Percentiles rank a stretch among this genome's conserved stretches.
These are phyloP conservation scores for Hafferia zeledoni DNA, from an alignment of 2,797 vertebrate species.

Conservation along the genomic window DNA sequence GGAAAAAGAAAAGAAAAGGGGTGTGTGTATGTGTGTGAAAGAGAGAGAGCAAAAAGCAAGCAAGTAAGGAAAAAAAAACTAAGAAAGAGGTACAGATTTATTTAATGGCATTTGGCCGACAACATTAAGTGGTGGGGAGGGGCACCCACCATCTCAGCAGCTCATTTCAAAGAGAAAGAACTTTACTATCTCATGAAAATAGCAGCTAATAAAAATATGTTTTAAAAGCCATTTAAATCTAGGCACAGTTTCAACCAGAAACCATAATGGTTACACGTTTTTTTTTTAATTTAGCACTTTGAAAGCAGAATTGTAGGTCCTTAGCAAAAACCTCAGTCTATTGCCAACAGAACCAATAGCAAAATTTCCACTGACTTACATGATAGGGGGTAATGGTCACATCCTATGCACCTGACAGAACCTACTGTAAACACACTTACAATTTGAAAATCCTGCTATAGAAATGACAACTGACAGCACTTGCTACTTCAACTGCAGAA, in stretches of 20 bases:
- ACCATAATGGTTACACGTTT: not conserved
- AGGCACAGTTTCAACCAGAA: not conserved
- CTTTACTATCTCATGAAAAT: not conserved
- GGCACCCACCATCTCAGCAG: not conserved
- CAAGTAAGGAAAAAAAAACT: too few relatives aligned
- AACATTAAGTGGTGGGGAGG: accelerated
- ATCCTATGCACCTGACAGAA: not conserved
- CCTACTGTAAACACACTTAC: not conserved
- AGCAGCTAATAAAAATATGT: not conserved
- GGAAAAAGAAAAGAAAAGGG: not conserved
- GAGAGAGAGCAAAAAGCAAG: not conserved
- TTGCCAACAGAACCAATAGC: not conserved
- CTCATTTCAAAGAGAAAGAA: not conserved
- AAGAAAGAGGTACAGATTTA: not conserved
- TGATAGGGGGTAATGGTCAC: not conserved
- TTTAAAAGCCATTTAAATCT: not conserved
- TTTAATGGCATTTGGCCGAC: not conserved
- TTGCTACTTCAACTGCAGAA: not conserved
- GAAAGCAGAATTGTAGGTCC: not conserved
- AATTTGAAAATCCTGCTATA: not conserved
- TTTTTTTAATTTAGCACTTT: not conserved
- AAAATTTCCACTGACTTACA: not conserved
- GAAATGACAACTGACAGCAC: not conserved
- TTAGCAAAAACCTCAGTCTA: not conserved
- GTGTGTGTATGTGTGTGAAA: accelerated